These are phyloP conservation scores for Acrocera orbiculus DNA, from an alignment of 2,888 invertebrate genomes.

Conservation along the genomic window DNA sequence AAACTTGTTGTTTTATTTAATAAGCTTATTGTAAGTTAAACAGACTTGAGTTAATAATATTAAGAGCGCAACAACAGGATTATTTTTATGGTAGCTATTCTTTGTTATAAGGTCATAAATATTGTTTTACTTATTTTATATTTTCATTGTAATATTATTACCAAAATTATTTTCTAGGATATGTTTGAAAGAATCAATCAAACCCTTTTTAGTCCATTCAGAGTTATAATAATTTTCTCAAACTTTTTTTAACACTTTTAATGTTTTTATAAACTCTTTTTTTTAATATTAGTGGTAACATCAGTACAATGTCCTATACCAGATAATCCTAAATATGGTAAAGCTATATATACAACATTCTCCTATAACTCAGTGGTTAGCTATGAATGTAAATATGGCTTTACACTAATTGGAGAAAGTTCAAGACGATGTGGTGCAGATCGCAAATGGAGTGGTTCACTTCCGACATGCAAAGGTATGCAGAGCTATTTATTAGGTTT, in stretches of 20 bases:
- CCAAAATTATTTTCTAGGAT: no score
- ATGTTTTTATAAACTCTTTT: no score
- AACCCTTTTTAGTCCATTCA: no score
- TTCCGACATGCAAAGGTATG: constrained; percentile 78
- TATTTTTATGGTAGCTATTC: background rate
- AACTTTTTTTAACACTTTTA: no score
- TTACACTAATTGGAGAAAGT: constrained; percentile 72
- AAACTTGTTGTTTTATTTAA: constrained; percentile 11
- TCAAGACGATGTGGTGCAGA: constrained; percentile 88
- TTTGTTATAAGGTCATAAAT: no score
- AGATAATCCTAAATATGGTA: constrained; percentile 80
- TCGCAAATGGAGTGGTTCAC: constrained; percentile 85
- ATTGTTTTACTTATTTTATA: no score
- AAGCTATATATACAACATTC: constrained; percentile 79
- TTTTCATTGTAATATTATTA: no score
- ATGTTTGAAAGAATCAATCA: no score
- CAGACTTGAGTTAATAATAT: background rate
- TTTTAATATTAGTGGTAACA: constrained; percentile 70
- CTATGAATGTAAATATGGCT: constrained; percentile 92
- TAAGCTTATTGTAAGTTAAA: background rate
- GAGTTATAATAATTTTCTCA: no score
- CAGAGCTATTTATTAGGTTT: background rate
- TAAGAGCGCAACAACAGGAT: no score
- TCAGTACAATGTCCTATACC: constrained; percentile 90
- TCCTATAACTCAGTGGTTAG: constrained; percentile 90